Percentiles rank a stretch among this genome's conserved stretches.
phyloP scores from a whole-genome alignment of 2,888 invertebrate genomes.

The Arge pagana region DNA sequence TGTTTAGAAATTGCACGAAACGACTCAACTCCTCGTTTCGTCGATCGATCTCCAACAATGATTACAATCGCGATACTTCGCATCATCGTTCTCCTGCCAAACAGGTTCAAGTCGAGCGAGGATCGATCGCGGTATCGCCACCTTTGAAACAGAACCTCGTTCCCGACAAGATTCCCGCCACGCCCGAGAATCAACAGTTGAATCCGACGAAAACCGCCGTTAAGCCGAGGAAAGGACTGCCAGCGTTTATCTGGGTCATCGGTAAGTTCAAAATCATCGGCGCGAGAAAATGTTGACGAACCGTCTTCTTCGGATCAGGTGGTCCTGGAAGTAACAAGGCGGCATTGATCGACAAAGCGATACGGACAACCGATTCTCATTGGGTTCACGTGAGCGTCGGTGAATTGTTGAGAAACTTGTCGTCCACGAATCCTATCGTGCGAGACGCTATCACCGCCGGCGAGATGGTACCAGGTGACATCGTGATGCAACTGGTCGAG shows the following conservation, averaged over 20 bases:
- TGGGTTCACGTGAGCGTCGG: slow-evolving; percentile 83
- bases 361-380: slow-evolving; percentile 67
- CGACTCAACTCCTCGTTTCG: too few relatives aligned
- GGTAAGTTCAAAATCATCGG: slow-evolving; percentile 46
- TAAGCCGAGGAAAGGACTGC: slow-evolving; percentile 50
- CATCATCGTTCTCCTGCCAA: slow-evolving; percentile 15
- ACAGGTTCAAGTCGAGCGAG: slow-evolving; percentile 50
- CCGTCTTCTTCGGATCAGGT: too few relatives aligned
- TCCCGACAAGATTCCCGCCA: slow-evolving; percentile 31
- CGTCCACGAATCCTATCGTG: slow-evolving; percentile 69
- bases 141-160: slow-evolving; percentile 33
- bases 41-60: too few relatives aligned
- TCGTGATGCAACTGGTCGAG: slow-evolving; percentile 77
- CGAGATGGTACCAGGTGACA: slow-evolving; percentile 79
- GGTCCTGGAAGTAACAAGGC: slow-evolving; percentile 94
- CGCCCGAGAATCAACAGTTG: slow-evolving; percentile 32
- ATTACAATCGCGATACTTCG: slow-evolving; percentile 28
- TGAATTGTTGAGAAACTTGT: slow-evolving; percentile 74
- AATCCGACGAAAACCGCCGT: slow-evolving; percentile 45
- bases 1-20: too few relatives aligned
- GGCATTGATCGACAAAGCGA: slow-evolving; percentile 74
- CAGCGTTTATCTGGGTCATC: slow-evolving; percentile 60
- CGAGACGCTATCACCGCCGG: slow-evolving; percentile 76
- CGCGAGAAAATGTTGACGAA: neutral
- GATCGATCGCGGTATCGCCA: slow-evolving; percentile 25